These are phyloP conservation scores for Agonopterix heracliana DNA, from an alignment of 2,888 invertebrate genomes.

Conservation along the genomic window DNA sequence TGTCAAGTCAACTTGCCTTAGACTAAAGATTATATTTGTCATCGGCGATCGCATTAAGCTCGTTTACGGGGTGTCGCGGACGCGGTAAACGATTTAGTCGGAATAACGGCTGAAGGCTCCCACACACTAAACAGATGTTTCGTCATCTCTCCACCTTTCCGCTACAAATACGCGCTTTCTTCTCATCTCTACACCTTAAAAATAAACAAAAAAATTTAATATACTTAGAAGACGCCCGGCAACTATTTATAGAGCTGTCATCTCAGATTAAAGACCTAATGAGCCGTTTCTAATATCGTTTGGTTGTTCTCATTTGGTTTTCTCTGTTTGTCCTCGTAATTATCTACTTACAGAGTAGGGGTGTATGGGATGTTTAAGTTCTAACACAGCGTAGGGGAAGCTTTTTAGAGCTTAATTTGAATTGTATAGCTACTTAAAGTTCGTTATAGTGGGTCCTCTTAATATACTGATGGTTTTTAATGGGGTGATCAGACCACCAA, in stretches of 20 bases:
- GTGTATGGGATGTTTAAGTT: too few species aligned
- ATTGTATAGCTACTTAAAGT: too few species aligned
- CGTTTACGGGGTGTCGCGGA: slow-evolving; percentile 60
- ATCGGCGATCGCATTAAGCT: slow-evolving; percentile 61
- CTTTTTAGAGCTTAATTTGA: too few species aligned
- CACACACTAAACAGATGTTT: slow-evolving; percentile 62
- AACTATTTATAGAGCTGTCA: slow-evolving; percentile 69
- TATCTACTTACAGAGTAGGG: slow-evolving; percentile 31
- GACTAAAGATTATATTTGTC: slow-evolving; percentile 74
- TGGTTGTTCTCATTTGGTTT: slow-evolving; percentile 55
- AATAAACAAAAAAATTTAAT: slow-evolving; percentile 51
- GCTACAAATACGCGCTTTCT: slow-evolving; percentile 44
- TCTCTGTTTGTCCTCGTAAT: slow-evolving; percentile 60
- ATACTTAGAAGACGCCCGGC: slow-evolving; percentile 38
- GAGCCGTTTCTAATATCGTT: slow-evolving; percentile 68
- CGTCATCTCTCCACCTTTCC: slow-evolving; percentile 46
- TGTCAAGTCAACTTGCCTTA: slow-evolving; percentile 66
- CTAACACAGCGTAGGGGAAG: too few species aligned
- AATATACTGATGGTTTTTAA: too few species aligned
- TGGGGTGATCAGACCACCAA: too few species aligned
- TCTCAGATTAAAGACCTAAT: slow-evolving; percentile 68
- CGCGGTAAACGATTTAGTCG: slow-evolving; percentile 58
- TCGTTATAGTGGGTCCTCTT: too few species aligned
- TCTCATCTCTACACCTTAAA: slow-evolving; percentile 39
- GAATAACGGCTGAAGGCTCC: slow-evolving; percentile 36